Evolutionary conservation across 1,140 invertebrate species (phyloP).

Genomic region (Trachymyrmex septentrionalis): DNA sequence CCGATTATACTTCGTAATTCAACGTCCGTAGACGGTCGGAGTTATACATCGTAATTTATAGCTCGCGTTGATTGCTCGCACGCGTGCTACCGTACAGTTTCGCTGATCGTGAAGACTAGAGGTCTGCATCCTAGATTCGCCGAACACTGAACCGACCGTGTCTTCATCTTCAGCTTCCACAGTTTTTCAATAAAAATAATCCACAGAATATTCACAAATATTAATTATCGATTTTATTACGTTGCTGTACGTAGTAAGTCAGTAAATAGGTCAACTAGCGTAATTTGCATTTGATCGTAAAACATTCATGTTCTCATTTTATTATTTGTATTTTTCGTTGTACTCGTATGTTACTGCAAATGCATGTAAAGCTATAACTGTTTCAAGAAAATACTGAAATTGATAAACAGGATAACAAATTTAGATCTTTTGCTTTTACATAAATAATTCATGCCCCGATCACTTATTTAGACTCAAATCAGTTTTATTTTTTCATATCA

Average conservation of each 20-base stretch:
- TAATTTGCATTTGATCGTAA: background rate
- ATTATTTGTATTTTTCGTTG: background rate
- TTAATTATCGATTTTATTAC: background rate
- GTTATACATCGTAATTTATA: constrained; percentile 56
- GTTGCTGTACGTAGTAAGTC: background rate
- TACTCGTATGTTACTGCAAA: background rate
- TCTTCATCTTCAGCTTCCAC: background rate
- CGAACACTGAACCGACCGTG: background rate
- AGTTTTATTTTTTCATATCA: background rate
- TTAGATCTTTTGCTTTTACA: background rate
- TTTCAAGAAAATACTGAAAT: background rate
- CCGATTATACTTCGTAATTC: constrained; percentile 48
- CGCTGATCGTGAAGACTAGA: background rate
- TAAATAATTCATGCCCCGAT: background rate
- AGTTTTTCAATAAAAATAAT: background rate
- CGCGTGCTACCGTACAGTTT: constrained; percentile 32
- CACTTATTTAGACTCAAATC: background rate
- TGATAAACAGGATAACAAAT: background rate
- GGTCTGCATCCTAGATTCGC: constrained; percentile 17
- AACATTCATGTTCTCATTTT: background rate
- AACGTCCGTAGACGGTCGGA: constrained; percentile 40
- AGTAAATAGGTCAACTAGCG: background rate
- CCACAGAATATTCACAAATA: background rate
- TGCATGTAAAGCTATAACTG: background rate
- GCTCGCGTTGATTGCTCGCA: constrained; percentile 39